phyloP scores from a whole-genome alignment of 1,140 invertebrate species.

The Akabosia matsudoensis region DNA sequence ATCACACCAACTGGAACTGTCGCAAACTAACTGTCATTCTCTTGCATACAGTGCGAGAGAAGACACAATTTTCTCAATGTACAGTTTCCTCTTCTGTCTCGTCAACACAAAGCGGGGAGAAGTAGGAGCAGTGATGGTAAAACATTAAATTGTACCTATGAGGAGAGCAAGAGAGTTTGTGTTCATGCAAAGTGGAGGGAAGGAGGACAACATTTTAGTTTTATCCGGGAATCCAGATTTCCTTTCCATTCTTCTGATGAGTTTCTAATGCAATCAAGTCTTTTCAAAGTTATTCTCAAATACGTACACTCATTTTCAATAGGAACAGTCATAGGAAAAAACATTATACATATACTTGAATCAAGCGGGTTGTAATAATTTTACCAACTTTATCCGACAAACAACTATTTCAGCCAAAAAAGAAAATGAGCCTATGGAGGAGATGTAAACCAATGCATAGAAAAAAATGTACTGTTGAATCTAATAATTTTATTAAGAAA shows the following conservation, averaged over 20 bases:
- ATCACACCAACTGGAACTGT: slow-evolving; percentile 24
- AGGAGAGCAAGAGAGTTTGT: too few species aligned
- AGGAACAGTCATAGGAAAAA: not conserved
- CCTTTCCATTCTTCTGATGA: not conserved
- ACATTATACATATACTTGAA: not conserved
- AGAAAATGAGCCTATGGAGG: too few species aligned
- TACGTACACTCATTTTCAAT: not conserved
- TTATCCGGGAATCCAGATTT: too few species aligned
- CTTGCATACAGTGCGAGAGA: not conserved
- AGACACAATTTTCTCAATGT: too few species aligned
- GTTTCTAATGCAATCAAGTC: not conserved
- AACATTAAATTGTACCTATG: too few species aligned
- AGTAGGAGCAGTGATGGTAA: too few species aligned
- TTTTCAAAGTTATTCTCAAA: not conserved
- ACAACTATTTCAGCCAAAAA: too few species aligned
- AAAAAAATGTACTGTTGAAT: not conserved
- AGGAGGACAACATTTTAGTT: too few species aligned
- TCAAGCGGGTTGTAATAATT: not conserved
- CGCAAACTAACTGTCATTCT: slow-evolving; percentile 5
- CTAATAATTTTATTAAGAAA: too few species aligned
- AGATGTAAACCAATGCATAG: too few species aligned
- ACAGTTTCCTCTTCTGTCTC: not conserved
- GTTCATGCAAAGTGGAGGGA: too few species aligned
- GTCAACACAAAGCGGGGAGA: not conserved
- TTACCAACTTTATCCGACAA: not conserved